Evolutionary conservation across 2,113 vertebrate genomes (phyloP).

Genomic region (Oryzias melastigma): DNA sequence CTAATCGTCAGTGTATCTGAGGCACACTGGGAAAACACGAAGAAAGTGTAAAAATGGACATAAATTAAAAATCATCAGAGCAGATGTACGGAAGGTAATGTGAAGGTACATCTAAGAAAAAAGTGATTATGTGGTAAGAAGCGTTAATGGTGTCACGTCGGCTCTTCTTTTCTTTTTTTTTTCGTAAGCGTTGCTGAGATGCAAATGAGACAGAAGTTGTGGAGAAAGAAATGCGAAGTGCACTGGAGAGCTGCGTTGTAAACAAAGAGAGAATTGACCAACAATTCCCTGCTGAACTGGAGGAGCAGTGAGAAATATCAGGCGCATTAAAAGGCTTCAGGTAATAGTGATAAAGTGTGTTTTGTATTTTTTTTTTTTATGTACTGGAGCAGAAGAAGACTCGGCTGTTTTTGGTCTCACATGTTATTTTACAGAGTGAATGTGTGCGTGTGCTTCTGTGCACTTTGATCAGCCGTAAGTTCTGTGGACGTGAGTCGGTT

Average conservation of each 20-base stretch:
- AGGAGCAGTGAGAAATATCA: constrained; percentile 34
- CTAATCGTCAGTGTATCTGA: constrained; percentile 77
- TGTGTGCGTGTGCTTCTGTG: constrained; percentile 31
- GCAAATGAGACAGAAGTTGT: constrained; percentile 36
- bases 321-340: constrained; percentile 58
- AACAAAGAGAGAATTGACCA: constrained; percentile 63
- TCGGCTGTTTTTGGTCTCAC: constrained; percentile 58
- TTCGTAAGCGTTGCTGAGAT: constrained; percentile 28
- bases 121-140: constrained; percentile 33
- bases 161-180: constrained; percentile 43
- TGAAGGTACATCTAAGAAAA: constrained; percentile 59
- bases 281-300: constrained; percentile 42
- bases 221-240: constrained; percentile 52
- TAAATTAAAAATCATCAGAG: constrained; percentile 32
- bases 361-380: constrained; percentile 29
- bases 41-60: constrained; percentile 50
- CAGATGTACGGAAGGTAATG: constrained; percentile 32
- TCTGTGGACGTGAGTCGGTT: constrained; percentile 31
- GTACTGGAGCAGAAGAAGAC: constrained; percentile 39
- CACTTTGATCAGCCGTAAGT: constrained; percentile 42
- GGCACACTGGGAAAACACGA: constrained; percentile 77
- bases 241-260: constrained; percentile 59
- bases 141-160: constrained; percentile 26
- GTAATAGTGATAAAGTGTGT: constrained; percentile 33
- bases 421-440: constrained; percentile 44